Conservation (phyloP, 2,888 invertebrate species). For the Chalcis sispes region DNA sequence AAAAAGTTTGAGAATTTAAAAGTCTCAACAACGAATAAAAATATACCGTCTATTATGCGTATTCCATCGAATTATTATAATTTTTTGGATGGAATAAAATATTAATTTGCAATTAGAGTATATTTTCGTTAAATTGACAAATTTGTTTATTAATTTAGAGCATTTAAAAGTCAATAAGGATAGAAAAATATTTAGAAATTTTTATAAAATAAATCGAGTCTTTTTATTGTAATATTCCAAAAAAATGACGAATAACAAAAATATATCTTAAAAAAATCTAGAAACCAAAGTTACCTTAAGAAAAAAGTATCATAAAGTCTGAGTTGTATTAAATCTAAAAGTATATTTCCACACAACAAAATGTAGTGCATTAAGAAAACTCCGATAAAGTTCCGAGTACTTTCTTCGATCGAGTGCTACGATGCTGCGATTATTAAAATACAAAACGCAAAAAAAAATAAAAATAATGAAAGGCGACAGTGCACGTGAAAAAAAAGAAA, state of each 20-base stretch:
- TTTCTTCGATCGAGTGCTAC: background rate
- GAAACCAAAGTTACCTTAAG: background rate
- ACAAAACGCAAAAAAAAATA: background rate
- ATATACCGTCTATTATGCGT: background rate
- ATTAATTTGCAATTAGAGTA: background rate
- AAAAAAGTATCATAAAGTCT: background rate
- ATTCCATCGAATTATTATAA: background rate
- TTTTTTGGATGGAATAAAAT: background rate
- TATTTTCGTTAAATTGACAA: background rate
- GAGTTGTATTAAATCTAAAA: background rate
- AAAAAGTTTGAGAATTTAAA: background rate
- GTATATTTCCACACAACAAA: background rate
- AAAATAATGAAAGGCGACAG: background rate
- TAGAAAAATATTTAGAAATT: constrained; percentile 5
- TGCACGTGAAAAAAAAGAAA: background rate
- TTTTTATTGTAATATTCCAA: background rate
- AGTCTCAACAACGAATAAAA: constrained; percentile 12
- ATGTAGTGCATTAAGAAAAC: background rate
- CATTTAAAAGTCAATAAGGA: constrained; percentile 4
- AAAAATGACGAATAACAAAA: background rate
- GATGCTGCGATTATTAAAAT: background rate
- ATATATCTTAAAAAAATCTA: background rate
- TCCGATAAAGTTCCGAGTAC: background rate
- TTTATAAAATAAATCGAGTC: background rate
- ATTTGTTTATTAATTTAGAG: background rate